Conservation (phyloP, 92 coral and sea anemone species). For the Zoanthus sansibaricus region DNA sequence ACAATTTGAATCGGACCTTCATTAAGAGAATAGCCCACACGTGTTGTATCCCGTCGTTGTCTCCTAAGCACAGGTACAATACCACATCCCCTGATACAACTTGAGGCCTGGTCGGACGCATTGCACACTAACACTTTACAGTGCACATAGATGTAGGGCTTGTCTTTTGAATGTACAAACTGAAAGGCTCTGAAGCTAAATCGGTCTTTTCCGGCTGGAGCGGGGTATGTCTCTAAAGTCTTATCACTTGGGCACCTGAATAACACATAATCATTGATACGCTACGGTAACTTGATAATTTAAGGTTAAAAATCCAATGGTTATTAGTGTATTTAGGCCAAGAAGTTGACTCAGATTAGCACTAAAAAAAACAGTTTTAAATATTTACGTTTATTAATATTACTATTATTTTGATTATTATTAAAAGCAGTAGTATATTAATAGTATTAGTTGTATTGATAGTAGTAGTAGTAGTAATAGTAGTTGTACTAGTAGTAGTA, state of each 20-base stretch:
- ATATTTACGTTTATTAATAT: no score
- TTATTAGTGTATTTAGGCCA: no score
- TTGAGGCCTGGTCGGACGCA: slow-evolving; percentile 19
- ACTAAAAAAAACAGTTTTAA: no score
- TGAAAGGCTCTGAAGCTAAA: slow-evolving; percentile 40
- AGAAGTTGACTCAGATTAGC: no score
- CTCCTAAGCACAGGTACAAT: neutral
- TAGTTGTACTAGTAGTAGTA: no score
- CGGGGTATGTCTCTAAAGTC: neutral
- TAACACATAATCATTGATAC: no score
- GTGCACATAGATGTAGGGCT: slow-evolving; percentile 38
- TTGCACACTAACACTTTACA: slow-evolving; percentile 40
- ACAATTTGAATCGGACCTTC: slow-evolving; percentile 32
- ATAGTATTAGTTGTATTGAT: no score
- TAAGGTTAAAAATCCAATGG: no score
- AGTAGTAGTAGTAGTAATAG: no score
- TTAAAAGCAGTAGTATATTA: no score
- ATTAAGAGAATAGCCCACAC: slow-evolving; percentile 29
- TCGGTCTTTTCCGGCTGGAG: slow-evolving; percentile 27
- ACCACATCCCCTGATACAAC: slow-evolving; percentile 1
- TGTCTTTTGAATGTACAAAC: slow-evolving; percentile 12
- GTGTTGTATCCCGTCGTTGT: neutral
- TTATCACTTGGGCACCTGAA: slow-evolving; percentile 21
- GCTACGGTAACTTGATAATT: no score
- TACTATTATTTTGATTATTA: no score